Evolutionary conservation across 2,888 invertebrate genomes (phyloP).

Genomic region (Orchestes rusci): DNA sequence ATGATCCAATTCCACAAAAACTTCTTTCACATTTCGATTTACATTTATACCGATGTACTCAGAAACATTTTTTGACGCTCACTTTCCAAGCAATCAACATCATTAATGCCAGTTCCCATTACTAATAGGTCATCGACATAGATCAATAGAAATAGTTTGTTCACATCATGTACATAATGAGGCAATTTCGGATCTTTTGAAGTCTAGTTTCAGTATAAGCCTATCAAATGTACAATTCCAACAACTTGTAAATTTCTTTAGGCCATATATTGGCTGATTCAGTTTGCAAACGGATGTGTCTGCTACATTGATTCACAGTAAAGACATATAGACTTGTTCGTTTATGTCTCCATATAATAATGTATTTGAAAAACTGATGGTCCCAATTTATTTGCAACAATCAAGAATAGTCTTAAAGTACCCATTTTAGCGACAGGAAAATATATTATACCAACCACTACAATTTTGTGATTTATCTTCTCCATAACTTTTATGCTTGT

Average conservation of each 20-base stretch:
- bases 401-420: constrained; percentile 12
- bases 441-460: constrained; percentile 16
- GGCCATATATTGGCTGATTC: constrained; percentile 27
- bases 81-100: constrained; percentile 1
- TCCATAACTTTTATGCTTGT: neutral
- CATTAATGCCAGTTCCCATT: constrained; percentile 6
- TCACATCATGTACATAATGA: neutral
- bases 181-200: constrained; percentile 14
- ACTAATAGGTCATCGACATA: constrained; percentile 26
- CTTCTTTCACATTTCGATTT: neutral
- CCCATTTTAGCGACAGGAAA: constrained; percentile 15
- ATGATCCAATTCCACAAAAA: neutral
- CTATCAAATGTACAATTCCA: constrained; percentile 24
- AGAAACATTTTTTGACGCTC: neutral
- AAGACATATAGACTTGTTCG: constrained; percentile 27
- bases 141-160: constrained; percentile 13
- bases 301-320: constrained; percentile 22
- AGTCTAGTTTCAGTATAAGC: neutral
- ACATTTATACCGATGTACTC: constrained; percentile 6
- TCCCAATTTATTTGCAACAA: neutral
- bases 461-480: constrained; percentile 20
- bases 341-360: constrained; percentile 28
- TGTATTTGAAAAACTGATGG: constrained; percentile 22
- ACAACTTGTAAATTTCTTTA: constrained; percentile 25
- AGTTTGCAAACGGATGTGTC: constrained; percentile 25